Evolutionary conservation across 1,140 invertebrate species (phyloP), one percentile per base, ranked within the genome.

Genomic region (Drepana arcuata): DNA sequence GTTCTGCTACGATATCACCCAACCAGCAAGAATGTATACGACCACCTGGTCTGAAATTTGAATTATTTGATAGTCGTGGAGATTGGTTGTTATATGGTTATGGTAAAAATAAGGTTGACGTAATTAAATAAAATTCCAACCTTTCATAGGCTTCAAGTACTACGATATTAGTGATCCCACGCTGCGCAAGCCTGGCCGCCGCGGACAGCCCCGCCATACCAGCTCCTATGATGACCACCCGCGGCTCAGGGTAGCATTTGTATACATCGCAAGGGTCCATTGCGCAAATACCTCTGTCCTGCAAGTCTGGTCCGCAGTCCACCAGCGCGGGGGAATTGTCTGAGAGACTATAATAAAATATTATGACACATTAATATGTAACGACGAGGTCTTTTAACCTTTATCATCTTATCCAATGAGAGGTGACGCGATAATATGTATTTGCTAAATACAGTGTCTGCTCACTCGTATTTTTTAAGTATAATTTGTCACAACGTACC

Each of bases 151-250:
- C 89, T 82, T 91, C 90, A 13, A 91, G 60, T 30, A 91, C 69
- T 1, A 84, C 86, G 32, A 91, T 82, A 64, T 90, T 89, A 40
- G 77, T 86, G 9, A 91, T 78, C 16, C 89, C 89, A 18, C 87
- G 86, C 48, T 89, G 85, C 0, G 79, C 52, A 3, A 91, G 75
- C 35, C 88, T 71, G 28, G 90, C 87, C 0, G 89, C 90, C 0
- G 89, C 89, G 0, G 89, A 89, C 4, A 91, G 67, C 5, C 89
- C 90, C 1, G 90, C 89, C 77, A 91, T 89, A 16, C 90, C 90
- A 4, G 88, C 90, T 0, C 90, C 90, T 7, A 91, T 77, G 14
- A 91, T 90, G 0, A 91, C 86, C 0, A 91, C 85, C 0, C 80
- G 85, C 1, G 89, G 89, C 61, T 88, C 85, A 1, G 82, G 70